Base-by-base conservation (phyloP, 2,797 vertebrate genomes). In the Protosalanx chinensis region DNA sequence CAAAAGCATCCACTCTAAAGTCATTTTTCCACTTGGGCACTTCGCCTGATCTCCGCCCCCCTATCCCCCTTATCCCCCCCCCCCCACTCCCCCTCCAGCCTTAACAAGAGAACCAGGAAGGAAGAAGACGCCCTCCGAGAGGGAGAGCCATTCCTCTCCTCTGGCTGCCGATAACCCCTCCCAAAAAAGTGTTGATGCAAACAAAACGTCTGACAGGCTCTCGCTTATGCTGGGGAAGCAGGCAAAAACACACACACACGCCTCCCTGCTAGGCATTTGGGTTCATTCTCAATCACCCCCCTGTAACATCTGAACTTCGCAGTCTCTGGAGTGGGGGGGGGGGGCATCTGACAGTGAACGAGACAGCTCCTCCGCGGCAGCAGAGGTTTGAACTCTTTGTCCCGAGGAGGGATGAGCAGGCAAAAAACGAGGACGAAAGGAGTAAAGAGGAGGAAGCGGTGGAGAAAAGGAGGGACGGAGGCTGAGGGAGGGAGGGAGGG, bases 121-220 rank as follows among this genome's bases (percentile, higher is more conserved):
- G 79, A 79, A 74, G 78, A 82, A 65, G 72, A 74, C 70, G 75
- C 80, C 78, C 77, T 67, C 75, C 76, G 59, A 0, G 78, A 79
- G 81, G 73, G 78, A 73, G 71, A 79, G 82, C 85, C 85, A 89
- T 86, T 85, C 76, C 78, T 87, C 86, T 87, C 75, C 27, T 37
- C 81, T 64, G 85, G 76, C 86, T 72, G 85, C 83, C 85, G 84
- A 75, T 4, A n/a, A 81, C n/a, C n/a, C n/a, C n/a, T n/a, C n/a
- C n/a, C n/a, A n/a, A 84, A 84, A 90, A 91, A 91, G 86, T 90
- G 90, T 90, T 79, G 88, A 90, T 81, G 85, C 87, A 81, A 86
- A 90, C 88, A 90, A 88, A 91, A 91, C 75, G 82, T 74, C 72
- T 86, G 90, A 90, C 87, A 91, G 88, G 77, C 85, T 67, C 82